These are phyloP conservation scores for Patella depressa DNA, from an alignment of 2,888 invertebrate species.

Conservation along the genomic window DNA sequence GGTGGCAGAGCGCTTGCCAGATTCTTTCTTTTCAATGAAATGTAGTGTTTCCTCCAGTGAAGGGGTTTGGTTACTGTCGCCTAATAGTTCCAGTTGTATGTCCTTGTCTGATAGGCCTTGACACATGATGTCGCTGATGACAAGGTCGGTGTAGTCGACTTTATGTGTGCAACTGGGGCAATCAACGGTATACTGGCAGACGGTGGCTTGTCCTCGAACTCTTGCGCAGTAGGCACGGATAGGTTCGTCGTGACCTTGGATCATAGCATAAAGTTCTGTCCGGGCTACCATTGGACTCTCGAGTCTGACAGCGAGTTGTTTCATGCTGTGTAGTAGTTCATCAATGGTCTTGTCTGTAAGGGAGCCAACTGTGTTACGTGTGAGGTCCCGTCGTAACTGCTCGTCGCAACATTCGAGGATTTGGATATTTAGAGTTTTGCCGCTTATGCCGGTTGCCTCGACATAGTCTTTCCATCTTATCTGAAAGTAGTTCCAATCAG, in stretches of 20 bases:
- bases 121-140: slow-evolving; percentile 30
- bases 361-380: background rate
- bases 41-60: slow-evolving; percentile 39
- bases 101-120: slow-evolving; percentile 31
- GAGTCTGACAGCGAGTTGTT: background rate
- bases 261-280: slow-evolving; percentile 2
- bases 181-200: too few relatives aligned
- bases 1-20: slow-evolving; percentile 42
- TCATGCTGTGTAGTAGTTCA: background rate
- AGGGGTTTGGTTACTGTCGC: too few relatives aligned
- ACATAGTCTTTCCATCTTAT: background rate
- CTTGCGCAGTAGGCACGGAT: slow-evolving; percentile 39
- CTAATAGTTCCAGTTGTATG: slow-evolving; percentile 12
- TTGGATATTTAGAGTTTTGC: background rate
- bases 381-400: background rate
- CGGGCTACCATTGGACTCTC: background rate
- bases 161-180: slow-evolving; percentile 22
- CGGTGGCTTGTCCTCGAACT: slow-evolving; percentile 40
- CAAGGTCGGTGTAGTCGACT: slow-evolving; percentile 34
- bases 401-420: background rate
- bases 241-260: slow-evolving; percentile 40
- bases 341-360: background rate
- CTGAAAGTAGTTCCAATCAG: background rate
- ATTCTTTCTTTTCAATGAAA: slow-evolving; percentile 45
- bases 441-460: background rate